These are phyloP conservation scores for Pogonocherus hispidulus DNA, from an alignment of 2,888 invertebrate species.

Conservation along the genomic window DNA sequence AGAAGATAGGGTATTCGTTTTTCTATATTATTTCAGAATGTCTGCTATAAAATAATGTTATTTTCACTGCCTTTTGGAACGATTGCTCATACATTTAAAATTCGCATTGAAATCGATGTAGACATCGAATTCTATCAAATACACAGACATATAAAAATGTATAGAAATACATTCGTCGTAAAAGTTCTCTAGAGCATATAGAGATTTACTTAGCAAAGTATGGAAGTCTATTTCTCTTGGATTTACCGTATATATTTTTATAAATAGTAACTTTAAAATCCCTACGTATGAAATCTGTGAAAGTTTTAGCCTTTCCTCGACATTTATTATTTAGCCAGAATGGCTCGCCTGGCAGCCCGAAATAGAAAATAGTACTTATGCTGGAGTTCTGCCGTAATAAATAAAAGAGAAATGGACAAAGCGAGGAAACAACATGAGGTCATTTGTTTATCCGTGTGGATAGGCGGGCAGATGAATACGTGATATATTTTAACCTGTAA, in stretches of 20 bases:
- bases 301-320: not conserved
- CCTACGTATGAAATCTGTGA: conserved; percentile 3
- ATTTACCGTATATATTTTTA: not conserved
- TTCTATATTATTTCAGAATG: no score
- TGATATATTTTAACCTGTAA: no score
- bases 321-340: conserved; percentile 19
- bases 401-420: conserved; percentile 6
- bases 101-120: not conserved
- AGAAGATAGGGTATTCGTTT: no score
- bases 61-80: not conserved
- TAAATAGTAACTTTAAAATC: not conserved
- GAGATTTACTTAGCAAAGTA: not conserved
- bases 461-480: no score
- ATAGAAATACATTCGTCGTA: not conserved
- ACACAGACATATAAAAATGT: not conserved
- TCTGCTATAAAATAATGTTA: not conserved
- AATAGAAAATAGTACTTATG: not conserved
- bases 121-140: no score
- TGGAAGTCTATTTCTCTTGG: not conserved
- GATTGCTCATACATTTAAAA: not conserved
- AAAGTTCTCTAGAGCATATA: not conserved
- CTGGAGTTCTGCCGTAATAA: not conserved
- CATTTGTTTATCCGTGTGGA: conserved; percentile 1
- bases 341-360: conserved; percentile 4
- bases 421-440: conserved; percentile 12